These are phyloP conservation scores for Sanderia malayensis DNA, from an alignment of 30 jellyfish, hydroid and myxozoan species.

Conservation along the genomic window DNA sequence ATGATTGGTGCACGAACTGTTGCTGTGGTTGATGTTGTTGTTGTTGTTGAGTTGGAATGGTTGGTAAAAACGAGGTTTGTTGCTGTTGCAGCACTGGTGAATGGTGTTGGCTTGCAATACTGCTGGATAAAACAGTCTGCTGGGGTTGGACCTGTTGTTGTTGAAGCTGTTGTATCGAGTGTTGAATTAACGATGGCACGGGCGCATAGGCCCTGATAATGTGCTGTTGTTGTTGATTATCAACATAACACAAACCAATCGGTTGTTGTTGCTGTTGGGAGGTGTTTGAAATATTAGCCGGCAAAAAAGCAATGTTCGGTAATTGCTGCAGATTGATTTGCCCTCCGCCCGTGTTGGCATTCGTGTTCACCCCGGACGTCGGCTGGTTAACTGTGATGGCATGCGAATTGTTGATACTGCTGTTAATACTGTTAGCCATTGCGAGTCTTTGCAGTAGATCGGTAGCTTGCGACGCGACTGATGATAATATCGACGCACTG, in stretches of 20 bases:
- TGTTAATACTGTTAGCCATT: neutral
- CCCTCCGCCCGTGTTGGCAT: neutral
- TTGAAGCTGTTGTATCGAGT: neutral
- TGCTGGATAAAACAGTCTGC: too few species aligned
- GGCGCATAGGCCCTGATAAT: conserved; percentile 8
- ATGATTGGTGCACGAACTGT: too few species aligned
- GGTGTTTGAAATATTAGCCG: neutral
- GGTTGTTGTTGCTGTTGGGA: conserved; percentile 10
- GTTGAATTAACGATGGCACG: neutral
- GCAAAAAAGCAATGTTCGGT: neutral
- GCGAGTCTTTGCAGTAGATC: too few species aligned
- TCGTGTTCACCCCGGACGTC: neutral
- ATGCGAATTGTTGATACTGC: neutral
- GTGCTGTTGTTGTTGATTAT: neutral
- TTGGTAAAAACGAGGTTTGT: neutral
- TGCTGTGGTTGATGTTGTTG: neutral
- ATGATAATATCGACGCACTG: neutral
- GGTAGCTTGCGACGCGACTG: neutral
- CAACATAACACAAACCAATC: neutral
- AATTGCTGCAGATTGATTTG: neutral
- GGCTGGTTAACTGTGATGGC: neutral
- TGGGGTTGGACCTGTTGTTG: too few species aligned
- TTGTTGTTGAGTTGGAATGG: neutral
- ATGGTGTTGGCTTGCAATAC: neutral
- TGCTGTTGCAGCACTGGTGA: neutral